These are phyloP conservation scores for Tympanoctomys barrerae DNA, from an alignment of 2,797 vertebrate species.

Conservation along the genomic window DNA sequence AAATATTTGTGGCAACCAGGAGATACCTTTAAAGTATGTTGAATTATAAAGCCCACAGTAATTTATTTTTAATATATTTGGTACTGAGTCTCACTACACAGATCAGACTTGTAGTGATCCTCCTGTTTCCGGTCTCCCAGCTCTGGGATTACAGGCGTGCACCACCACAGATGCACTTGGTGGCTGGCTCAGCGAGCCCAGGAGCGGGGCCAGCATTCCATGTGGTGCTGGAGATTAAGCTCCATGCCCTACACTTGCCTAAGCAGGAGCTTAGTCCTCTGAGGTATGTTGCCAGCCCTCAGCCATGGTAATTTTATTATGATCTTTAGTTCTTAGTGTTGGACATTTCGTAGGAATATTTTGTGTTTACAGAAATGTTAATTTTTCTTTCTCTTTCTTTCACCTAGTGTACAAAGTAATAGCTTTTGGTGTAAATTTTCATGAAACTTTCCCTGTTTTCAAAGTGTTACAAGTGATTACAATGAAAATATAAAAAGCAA, in stretches of 20 bases:
- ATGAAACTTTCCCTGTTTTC: constrained; percentile 34
- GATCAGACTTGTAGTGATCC: too few relatives aligned
- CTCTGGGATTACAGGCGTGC: too few relatives aligned
- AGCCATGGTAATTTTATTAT: neutral
- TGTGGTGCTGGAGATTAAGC: too few relatives aligned
- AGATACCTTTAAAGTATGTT: constrained; percentile 5
- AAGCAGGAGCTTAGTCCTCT: too few relatives aligned
- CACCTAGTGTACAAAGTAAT: constrained; percentile 47
- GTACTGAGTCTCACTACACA: too few relatives aligned
- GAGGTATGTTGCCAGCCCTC: too few relatives aligned
- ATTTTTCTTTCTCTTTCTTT: constrained; percentile 35
- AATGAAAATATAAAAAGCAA: constrained; percentile 34
- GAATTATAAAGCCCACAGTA: neutral
- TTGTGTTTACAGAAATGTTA: neutral
- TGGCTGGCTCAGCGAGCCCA: too few relatives aligned
- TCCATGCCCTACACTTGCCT: too few relatives aligned
- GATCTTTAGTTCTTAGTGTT: neutral
- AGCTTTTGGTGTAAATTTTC: constrained; percentile 10
- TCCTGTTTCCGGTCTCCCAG: too few relatives aligned
- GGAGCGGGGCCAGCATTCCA: too few relatives aligned
- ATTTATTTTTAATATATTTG: too few relatives aligned
- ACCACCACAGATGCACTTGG: too few relatives aligned
- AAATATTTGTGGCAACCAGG: neutral
- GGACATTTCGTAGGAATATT: neutral
- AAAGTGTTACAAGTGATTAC: neutral